Conservation (phyloP, 1,140 invertebrate genomes). For the Liolophura sinensis region DNA sequence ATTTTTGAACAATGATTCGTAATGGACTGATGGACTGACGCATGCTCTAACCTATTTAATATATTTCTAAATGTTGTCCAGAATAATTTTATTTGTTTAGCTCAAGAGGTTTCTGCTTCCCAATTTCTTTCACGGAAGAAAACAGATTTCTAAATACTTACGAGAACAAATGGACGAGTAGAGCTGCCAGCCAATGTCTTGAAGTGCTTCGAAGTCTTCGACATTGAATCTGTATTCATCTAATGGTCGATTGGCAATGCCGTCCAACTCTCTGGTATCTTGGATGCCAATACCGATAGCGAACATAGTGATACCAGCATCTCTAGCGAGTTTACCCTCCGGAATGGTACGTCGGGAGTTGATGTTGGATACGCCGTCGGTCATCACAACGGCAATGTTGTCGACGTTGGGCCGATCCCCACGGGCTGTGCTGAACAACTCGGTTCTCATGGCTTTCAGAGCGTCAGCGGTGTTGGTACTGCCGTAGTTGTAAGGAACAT, state of each 20-base stretch:
- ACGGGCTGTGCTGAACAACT: conserved; percentile 25
- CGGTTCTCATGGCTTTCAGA: conserved; percentile 18
- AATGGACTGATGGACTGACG: no score
- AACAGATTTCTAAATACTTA: no score
- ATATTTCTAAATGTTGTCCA: no score
- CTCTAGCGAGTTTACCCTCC: conserved; percentile 18
- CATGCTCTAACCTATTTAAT: no score
- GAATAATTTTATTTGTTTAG: no score
- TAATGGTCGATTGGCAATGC: conserved; percentile 30
- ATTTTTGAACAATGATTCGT: no score
- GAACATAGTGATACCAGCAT: conserved; percentile 24
- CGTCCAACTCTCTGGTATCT: conserved; percentile 27
- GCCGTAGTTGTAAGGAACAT: conserved; percentile 27
- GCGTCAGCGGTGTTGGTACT: conserved; percentile 33
- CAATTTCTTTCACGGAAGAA: no score
- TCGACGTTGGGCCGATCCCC: conserved; percentile 31
- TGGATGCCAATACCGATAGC: conserved; percentile 31
- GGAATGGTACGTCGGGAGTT: conserved; percentile 20
- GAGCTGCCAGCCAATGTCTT: neutral
- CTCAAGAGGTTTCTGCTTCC: no score
- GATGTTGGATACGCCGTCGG: conserved; percentile 36
- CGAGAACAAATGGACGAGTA: no score
- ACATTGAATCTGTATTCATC: conserved; percentile 30
- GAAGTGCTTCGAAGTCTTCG: conserved; percentile 32
- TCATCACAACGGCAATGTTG: conserved; percentile 35